These are phyloP conservation scores for Chelonia mydas DNA, from an alignment of 2,797 vertebrate genomes.

Conservation along the genomic window DNA sequence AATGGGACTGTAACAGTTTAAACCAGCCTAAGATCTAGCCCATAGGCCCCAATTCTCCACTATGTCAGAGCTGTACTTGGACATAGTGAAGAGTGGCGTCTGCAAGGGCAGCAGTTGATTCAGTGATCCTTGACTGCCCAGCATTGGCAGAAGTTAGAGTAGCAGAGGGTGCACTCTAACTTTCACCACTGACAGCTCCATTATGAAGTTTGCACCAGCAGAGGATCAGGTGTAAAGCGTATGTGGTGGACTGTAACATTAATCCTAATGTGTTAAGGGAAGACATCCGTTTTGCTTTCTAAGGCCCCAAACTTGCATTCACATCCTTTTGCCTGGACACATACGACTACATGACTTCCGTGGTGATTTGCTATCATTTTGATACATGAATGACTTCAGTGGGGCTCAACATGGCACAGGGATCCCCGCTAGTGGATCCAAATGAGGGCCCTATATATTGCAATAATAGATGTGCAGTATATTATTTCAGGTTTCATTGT, in stretches of 20 bases:
- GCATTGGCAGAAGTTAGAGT: background rate
- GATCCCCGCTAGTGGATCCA: too few relatives aligned
- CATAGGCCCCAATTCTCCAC: background rate
- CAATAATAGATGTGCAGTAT: background rate
- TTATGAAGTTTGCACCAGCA: background rate
- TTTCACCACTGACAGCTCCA: background rate
- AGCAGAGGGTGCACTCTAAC: background rate
- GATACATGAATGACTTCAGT: background rate
- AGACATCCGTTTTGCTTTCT: background rate
- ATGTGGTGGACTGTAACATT: background rate
- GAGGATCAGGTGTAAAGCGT: background rate
- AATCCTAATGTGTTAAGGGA: background rate
- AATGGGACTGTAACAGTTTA: background rate
- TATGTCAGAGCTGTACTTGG: background rate
- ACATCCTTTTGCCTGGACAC: background rate
- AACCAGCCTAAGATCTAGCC: background rate
- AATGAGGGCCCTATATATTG: background rate
- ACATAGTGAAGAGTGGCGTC: background rate
- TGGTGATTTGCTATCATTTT: background rate
- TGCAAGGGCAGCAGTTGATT: background rate
- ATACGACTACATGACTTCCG: background rate
- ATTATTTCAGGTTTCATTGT: background rate
- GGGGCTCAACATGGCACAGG: background rate
- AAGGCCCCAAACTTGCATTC: background rate
- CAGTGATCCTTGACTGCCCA: background rate